These are phyloP conservation scores for Drosophila greeni DNA, from an alignment of 2,888 invertebrate species.

Conservation along the genomic window DNA sequence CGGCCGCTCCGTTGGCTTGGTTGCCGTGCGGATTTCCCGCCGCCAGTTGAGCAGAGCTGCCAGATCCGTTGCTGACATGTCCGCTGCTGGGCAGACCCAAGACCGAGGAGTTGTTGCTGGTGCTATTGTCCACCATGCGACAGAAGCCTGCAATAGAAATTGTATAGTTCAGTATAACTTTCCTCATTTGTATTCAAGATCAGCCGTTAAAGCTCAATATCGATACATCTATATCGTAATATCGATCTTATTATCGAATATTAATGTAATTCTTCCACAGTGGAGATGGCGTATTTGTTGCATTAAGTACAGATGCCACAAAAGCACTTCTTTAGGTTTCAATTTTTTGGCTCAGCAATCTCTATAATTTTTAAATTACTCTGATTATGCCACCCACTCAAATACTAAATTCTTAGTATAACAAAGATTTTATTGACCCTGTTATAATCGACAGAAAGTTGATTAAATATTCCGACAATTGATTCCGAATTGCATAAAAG, in stretches of 20 bases:
- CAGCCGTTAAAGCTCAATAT: background rate
- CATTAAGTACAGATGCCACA: background rate
- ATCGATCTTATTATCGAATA: too few relatives aligned
- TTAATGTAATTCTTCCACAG: background rate
- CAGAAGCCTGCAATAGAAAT: conserved; percentile 85
- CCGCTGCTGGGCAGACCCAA: conserved; percentile 71
- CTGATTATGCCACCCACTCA: background rate
- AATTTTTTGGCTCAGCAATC: background rate
- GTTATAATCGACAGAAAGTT: too few relatives aligned
- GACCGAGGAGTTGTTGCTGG: conserved; percentile 78
- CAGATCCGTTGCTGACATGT: conserved; percentile 67
- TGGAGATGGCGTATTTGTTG: background rate
- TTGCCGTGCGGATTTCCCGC: conserved; percentile 57
- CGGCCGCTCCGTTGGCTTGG: conserved; percentile 41
- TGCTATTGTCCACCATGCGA: conserved; percentile 86
- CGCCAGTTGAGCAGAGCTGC: conserved; percentile 51
- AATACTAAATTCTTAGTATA: background rate
- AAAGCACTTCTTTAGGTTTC: background rate
- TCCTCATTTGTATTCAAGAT: background rate
- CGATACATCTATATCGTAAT: background rate
- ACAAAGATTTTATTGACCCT: background rate
- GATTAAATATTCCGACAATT: background rate
- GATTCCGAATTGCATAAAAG: background rate
- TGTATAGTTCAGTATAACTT: background rate
- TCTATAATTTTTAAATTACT: background rate